Conservation (phyloP, 1,140 invertebrate species). For the Calliphora vicina region DNA sequence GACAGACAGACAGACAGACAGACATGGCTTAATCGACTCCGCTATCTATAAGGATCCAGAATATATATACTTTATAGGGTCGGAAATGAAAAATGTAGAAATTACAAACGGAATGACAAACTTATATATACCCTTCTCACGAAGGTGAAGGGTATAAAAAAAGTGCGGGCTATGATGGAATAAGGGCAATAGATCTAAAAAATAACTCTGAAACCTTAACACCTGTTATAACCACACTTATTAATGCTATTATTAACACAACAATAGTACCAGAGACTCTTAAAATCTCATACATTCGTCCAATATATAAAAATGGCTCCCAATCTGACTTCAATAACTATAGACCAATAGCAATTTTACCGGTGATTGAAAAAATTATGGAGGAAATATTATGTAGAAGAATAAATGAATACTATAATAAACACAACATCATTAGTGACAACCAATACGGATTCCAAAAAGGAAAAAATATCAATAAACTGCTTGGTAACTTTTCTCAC, state of each 20-base stretch:
- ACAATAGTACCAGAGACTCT: too few species aligned
- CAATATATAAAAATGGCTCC: not conserved
- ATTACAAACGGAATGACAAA: too few species aligned
- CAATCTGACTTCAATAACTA: slow-evolving; percentile 12
- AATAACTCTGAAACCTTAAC: not conserved
- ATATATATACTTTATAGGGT: too few species aligned
- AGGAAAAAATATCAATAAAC: not conserved
- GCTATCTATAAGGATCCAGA: too few species aligned
- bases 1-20: not conserved
- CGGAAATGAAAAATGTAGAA: too few species aligned
- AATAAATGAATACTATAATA: not conserved
- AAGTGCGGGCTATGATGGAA: not conserved
- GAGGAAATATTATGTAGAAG: slow-evolving; percentile 3
- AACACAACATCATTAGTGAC: slow-evolving; percentile 19
- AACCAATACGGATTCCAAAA: slow-evolving; percentile 19
- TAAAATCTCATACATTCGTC: not conserved
- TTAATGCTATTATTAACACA: not conserved
- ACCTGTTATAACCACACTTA: not conserved
- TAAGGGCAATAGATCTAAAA: not conserved
- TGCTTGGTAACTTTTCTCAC: not conserved
- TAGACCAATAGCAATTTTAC: not conserved
- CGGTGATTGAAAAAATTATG: too few species aligned
- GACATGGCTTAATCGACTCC: too few species aligned
- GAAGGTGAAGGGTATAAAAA: too few species aligned
- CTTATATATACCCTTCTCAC: too few species aligned